Conservation (phyloP, 2,888 invertebrate species). For the Spodoptera littoralis region DNA sequence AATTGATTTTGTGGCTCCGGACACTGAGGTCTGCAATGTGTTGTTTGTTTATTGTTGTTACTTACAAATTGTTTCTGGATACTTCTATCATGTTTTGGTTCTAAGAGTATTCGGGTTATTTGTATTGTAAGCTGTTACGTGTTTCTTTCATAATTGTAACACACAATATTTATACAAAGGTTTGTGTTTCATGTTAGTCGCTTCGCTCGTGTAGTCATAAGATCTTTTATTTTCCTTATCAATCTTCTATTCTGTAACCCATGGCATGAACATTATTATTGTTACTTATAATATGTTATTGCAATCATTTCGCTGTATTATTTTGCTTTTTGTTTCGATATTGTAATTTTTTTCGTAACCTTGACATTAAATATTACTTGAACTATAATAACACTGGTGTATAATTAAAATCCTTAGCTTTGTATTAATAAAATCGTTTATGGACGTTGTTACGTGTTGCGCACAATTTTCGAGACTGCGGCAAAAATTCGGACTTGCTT, state of each 20-base stretch:
- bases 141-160: not conserved
- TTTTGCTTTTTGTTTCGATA: constrained; percentile 15
- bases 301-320: not conserved
- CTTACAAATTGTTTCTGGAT: too few species aligned
- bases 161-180: not conserved
- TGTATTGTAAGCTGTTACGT: too few species aligned
- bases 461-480: constrained; percentile 18
- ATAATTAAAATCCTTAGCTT: constrained; percentile 26
- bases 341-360: constrained; percentile 23
- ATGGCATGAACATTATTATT: constrained; percentile 1
- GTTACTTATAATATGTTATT: not conserved
- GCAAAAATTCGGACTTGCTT: constrained; percentile 13
- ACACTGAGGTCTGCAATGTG: too few species aligned
- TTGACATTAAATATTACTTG: constrained; percentile 51
- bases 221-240: constrained; percentile 35
- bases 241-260: constrained; percentile 24
- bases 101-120: too few species aligned
- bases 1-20: too few species aligned
- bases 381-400: constrained; percentile 20
- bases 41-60: too few species aligned
- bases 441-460: constrained; percentile 30
- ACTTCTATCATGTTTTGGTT: too few species aligned
- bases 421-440: constrained; percentile 27
- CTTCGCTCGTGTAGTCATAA: not conserved
- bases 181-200: not conserved